phyloP scores from a whole-genome alignment of 2,888 invertebrate genomes.

The Nudaria mundana region DNA sequence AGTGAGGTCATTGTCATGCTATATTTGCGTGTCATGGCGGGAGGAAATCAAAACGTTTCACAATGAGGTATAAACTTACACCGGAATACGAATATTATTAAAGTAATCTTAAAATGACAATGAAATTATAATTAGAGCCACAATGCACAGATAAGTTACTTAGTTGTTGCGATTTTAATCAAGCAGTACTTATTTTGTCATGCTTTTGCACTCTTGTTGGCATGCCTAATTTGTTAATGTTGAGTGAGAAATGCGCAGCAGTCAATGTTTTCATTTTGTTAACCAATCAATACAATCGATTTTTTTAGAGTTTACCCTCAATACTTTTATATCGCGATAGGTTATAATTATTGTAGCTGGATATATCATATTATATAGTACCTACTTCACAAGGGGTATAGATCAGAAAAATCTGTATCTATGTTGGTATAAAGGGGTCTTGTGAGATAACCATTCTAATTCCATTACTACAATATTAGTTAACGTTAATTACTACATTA shows the following conservation, averaged over 20 bases:
- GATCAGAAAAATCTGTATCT: no score
- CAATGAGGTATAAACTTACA: constrained; percentile 23
- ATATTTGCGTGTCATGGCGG: constrained; percentile 63
- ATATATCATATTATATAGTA: constrained; percentile 4
- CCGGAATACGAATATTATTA: constrained; percentile 16
- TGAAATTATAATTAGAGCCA: constrained; percentile 9
- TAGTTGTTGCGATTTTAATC: constrained; percentile 8
- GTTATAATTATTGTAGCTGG: constrained; percentile 2
- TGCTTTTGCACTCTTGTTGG: constrained; percentile 29
- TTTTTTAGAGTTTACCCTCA: constrained; percentile 17
- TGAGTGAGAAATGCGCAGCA: constrained; percentile 18
- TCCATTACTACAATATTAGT: no score
- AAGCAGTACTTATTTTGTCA: constrained; percentile 28
- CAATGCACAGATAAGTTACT: neutral
- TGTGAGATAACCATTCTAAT: no score
- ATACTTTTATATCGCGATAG: constrained; percentile 14
- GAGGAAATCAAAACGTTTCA: constrained; percentile 47
- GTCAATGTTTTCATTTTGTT: constrained; percentile 17
- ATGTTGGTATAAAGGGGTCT: no score
- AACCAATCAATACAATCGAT: constrained; percentile 20
- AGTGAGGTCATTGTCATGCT: constrained; percentile 66
- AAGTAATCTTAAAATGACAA: constrained; percentile 9
- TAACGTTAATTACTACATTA: no score
- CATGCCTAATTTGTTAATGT: constrained; percentile 33
- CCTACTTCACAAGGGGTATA: no score